Conservation (phyloP, 2,888 invertebrate genomes). For the Trachelus tabidus region DNA sequence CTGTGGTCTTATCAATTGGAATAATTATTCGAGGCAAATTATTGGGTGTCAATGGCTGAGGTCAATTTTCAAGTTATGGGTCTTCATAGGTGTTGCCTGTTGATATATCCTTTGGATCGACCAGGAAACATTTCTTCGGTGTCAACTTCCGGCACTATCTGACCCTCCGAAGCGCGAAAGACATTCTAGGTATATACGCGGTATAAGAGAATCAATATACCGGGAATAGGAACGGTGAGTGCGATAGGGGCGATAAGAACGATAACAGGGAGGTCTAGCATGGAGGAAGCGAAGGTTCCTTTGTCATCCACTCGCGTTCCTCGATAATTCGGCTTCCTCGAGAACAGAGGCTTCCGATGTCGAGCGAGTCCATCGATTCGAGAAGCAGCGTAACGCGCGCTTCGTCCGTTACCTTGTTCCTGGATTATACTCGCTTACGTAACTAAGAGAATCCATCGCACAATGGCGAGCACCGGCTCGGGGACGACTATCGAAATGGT, state of each 20-base stretch:
- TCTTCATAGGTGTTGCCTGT: neutral
- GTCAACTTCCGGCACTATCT: neutral
- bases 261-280: neutral
- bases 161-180: neutral
- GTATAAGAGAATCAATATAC: neutral
- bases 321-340: neutral
- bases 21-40: neutral
- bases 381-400: neutral
- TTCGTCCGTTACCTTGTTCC: neutral
- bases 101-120: neutral
- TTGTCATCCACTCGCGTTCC: neutral
- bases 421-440: neutral
- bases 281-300: neutral
- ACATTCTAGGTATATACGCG: neutral
- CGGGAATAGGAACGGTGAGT: neutral
- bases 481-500: slow-evolving; percentile 48
- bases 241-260: neutral
- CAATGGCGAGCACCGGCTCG: slow-evolving; percentile 20
- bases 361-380: neutral
- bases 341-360: neutral
- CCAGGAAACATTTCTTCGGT: neutral
- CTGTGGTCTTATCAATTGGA: neutral
- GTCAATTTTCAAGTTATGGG: neutral
- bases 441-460: neutral
- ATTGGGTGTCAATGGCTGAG: neutral